A percentile compares a stretch with the other conserved stretches of the same genome.
Evolutionary conservation across 1,140 invertebrate genomes (phyloP).

Genomic region (Cydia pomonella): DNA sequence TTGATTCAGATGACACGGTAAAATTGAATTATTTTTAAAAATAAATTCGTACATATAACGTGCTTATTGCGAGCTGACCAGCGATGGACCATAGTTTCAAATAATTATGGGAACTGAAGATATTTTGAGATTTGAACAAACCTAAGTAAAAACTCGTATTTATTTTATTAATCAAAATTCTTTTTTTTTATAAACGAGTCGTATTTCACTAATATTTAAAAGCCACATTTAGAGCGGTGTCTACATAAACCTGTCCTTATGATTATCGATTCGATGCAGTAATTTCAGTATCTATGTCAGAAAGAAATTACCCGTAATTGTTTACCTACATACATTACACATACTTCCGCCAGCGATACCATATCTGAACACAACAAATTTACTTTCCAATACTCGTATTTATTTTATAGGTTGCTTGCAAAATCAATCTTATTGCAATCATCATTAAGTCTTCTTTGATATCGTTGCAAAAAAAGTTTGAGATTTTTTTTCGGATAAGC

Average conservation of each 20-base stretch:
- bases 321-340: slow-evolving; percentile 14
- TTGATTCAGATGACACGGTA: no score
- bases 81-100: no score
- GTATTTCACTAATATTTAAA: no score
- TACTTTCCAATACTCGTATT: slow-evolving; percentile 24
- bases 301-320: background rate
- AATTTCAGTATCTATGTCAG: background rate
- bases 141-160: no score
- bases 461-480: background rate
- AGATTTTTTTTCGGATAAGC: background rate
- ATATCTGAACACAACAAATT: background rate
- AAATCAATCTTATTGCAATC: background rate
- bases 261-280: slow-evolving; percentile 1
- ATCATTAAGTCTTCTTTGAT: background rate
- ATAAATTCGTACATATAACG: no score
- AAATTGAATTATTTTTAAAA: no score
- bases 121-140: no score
- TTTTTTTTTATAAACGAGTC: no score
- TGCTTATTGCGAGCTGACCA: no score
- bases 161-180: no score
- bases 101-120: no score
- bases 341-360: slow-evolving; percentile 23
- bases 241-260: background rate
- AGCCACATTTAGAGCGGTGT: background rate
- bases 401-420: background rate